Percentiles rank a stretch among this genome's conserved stretches.
These are phyloP conservation scores for Mesorhabditis belari DNA, from an alignment of 2,888 invertebrate species.

Conservation along the genomic window DNA sequence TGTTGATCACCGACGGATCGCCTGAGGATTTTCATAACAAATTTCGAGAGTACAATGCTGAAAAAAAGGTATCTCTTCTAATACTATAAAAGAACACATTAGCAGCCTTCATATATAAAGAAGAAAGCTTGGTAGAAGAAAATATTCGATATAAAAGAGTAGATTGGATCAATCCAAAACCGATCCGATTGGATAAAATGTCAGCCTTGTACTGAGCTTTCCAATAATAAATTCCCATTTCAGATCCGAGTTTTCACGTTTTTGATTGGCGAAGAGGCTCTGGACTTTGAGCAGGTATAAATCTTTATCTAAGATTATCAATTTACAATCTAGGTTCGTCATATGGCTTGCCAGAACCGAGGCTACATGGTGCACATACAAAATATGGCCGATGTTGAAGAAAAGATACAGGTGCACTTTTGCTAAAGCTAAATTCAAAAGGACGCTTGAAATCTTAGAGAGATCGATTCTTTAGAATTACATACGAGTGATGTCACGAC, in stretches of 20 bases:
- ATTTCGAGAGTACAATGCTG: conserved; percentile 83
- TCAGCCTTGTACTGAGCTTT: no score
- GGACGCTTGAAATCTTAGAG: not conserved
- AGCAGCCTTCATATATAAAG: no score
- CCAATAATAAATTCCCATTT: no score
- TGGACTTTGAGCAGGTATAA: conserved; percentile 71
- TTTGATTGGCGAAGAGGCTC: conserved; percentile 86
- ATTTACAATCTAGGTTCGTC: conserved; percentile 78
- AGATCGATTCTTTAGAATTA: conserved; percentile 68
- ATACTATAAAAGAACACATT: no score
- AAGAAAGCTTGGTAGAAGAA: no score
- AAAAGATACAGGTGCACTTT: conserved; percentile 70
- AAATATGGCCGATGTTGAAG: conserved; percentile 91
- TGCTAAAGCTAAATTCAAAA: not conserved
- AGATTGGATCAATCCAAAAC: no score
- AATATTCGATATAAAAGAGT: no score
- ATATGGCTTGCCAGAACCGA: conserved; percentile 98
- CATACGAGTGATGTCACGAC: conserved; percentile 90
- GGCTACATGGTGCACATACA: conserved; percentile 84
- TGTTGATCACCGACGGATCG: conserved; percentile 97
- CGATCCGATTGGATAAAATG: no score
- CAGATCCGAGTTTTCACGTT: conserved; percentile 94
- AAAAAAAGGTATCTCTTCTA: conserved; percentile 56
- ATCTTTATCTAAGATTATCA: no score
- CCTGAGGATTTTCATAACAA: conserved; percentile 86